A percentile compares a stretch with the other conserved stretches of the same genome.
phyloP scores from a whole-genome alignment of 37 sponge, comb jelly and placozoan species.

The Halichondria panicea region DNA sequence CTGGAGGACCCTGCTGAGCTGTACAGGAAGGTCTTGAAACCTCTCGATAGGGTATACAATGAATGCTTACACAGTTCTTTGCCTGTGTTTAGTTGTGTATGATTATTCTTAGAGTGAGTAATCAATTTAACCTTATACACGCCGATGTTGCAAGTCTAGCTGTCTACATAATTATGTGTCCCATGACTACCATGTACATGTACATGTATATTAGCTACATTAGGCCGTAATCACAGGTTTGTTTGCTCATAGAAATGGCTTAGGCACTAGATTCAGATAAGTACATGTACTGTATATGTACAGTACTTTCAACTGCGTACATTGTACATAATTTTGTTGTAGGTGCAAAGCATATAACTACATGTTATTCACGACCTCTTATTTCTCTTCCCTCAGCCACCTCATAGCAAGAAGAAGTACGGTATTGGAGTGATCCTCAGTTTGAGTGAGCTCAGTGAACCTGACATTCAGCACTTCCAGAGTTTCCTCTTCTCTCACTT shows the following conservation, averaged over 20 bases:
- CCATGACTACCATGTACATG: constrained; percentile 1
- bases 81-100: not conserved
- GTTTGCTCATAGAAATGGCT: not conserved
- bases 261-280: not conserved
- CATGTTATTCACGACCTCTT: not conserved
- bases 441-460: constrained; percentile 41
- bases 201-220: constrained; percentile 9
- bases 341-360: too few species aligned
- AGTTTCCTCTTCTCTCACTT: constrained; percentile 76
- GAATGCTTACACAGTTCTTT: not conserved
- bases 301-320: not conserved
- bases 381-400: not conserved
- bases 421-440: constrained; percentile 50
- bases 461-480: constrained; percentile 40
- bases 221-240: too few species aligned
- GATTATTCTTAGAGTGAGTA: too few species aligned
- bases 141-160: not conserved
- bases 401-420: constrained; percentile 24
- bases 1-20: constrained; percentile 48
- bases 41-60: constrained; percentile 35
- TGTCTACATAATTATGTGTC: not conserved
- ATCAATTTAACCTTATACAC: too few species aligned
- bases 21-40: constrained; percentile 39
- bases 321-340: too few species aligned
- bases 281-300: not conserved